Percentiles rank a stretch among this genome's conserved stretches.
phyloP scores from a whole-genome alignment of 2,113 vertebrate genomes.

The Psephotus haematonotus region DNA sequence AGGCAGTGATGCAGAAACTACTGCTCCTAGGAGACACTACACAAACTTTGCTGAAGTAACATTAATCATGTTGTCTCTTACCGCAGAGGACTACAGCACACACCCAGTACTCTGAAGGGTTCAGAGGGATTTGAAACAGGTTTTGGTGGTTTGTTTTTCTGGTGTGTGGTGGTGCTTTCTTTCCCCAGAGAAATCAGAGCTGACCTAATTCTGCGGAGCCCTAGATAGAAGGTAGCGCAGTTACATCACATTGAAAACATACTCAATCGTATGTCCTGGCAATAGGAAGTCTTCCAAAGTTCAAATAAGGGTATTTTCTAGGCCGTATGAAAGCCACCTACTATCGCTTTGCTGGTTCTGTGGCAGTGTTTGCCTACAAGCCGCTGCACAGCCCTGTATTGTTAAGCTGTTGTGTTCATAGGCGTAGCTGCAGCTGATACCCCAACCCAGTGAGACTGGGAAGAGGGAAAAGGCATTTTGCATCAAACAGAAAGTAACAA shows the following conservation, averaged over 20 bases:
- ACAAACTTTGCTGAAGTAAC: background rate
- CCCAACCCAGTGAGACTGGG: accelerated
- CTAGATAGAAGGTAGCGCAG: background rate
- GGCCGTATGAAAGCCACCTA: accelerated
- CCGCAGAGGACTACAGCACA: background rate
- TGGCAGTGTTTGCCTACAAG: background rate
- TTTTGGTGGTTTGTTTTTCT: background rate
- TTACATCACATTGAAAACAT: background rate
- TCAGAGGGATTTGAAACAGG: background rate
- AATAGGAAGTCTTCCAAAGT: background rate
- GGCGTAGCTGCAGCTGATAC: accelerated
- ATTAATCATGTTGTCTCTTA: background rate
- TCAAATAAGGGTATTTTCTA: background rate
- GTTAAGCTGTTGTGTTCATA: background rate
- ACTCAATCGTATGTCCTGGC: background rate
- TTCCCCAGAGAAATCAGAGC: background rate
- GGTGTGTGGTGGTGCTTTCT: background rate
- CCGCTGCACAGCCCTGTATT: accelerated
- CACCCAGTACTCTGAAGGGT: accelerated
- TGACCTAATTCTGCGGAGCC: background rate
- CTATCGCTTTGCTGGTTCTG: background rate
- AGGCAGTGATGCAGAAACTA: background rate
- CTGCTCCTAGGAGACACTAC: background rate
- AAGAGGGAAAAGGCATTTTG: background rate
- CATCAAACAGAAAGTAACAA: background rate